Conservation (phyloP, 1,140 invertebrate species). For the Schlechtendalia chinensis region DNA sequence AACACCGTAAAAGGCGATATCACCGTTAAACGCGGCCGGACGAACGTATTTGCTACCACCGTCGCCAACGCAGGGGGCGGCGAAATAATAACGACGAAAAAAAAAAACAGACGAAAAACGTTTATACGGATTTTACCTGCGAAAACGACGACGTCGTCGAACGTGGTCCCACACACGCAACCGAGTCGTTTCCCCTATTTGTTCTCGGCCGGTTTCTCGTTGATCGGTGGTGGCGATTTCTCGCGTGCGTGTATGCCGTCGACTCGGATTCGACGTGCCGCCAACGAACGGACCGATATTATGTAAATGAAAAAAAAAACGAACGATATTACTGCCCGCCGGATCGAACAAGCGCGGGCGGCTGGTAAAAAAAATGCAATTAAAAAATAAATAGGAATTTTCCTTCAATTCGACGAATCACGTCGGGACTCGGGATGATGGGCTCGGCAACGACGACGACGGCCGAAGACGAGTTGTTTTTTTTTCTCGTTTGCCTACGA, state of each 20-base stretch:
- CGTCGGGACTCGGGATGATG: neutral
- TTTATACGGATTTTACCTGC: neutral
- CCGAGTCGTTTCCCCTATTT: neutral
- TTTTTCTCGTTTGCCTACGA: slow-evolving; percentile 1
- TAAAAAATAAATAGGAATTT: slow-evolving; percentile 2
- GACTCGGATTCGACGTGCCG: neutral
- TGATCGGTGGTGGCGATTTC: neutral
- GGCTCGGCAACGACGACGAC: neutral
- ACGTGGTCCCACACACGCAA: neutral
- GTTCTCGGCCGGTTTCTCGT: neutral
- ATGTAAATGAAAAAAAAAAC: no score
- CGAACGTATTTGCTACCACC: no score
- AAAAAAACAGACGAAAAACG: neutral
- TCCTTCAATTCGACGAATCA: slow-evolving; percentile 9
- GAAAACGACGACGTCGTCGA: neutral
- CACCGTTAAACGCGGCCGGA: neutral
- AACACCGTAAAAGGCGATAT: slow-evolving; percentile 11
- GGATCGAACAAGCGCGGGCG: no score
- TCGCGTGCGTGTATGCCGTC: no score
- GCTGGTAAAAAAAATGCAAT: neutral
- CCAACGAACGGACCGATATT: no score
- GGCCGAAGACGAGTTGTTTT: neutral
- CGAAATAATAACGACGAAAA: no score
- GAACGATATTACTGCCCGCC: no score
- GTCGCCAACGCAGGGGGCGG: neutral